These are phyloP conservation scores for Ctenoplectra terminalis DNA, from an alignment of 1,140 invertebrate species.

Conservation along the genomic window DNA sequence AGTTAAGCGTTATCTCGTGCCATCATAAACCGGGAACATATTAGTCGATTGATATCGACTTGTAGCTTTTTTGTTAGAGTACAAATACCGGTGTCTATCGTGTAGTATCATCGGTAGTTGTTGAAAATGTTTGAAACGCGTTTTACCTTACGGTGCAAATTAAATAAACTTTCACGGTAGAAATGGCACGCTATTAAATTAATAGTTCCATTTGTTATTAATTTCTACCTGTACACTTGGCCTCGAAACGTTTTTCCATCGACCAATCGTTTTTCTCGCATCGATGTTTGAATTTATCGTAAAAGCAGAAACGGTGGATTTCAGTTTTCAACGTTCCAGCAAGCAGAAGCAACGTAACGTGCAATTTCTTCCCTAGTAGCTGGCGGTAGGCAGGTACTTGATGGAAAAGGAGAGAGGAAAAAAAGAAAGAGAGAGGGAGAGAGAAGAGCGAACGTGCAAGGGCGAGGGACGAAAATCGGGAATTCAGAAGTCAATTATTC, in stretches of 20 bases:
- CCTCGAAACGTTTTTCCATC: background rate
- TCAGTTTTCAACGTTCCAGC: background rate
- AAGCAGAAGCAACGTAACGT: background rate
- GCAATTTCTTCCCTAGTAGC: slow-evolving; percentile 17
- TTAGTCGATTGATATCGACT: background rate
- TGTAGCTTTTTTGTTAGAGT: background rate
- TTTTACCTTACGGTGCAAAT: too few relatives aligned
- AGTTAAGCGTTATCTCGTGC: background rate
- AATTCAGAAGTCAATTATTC: slow-evolving; percentile 49
- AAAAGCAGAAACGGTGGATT: background rate
- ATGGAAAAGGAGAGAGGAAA: slow-evolving; percentile 19
- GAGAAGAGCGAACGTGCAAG: background rate
- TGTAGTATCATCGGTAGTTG: too few relatives aligned
- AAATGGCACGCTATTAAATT: too few relatives aligned
- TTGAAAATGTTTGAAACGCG: too few relatives aligned
- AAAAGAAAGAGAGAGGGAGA: background rate
- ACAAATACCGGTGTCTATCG: background rate
- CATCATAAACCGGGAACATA: background rate
- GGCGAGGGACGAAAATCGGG: slow-evolving; percentile 55
- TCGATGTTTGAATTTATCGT: background rate
- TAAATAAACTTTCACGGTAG: too few relatives aligned
- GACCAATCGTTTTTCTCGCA: background rate
- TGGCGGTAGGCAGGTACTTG: slow-evolving; percentile 9
- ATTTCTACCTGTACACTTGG: too few relatives aligned
- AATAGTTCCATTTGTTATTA: too few relatives aligned